Evolutionary conservation across 2,888 invertebrate species (phyloP), one percentile per base, ranked within the genome.

Genomic region (Tortricodes alternella): DNA sequence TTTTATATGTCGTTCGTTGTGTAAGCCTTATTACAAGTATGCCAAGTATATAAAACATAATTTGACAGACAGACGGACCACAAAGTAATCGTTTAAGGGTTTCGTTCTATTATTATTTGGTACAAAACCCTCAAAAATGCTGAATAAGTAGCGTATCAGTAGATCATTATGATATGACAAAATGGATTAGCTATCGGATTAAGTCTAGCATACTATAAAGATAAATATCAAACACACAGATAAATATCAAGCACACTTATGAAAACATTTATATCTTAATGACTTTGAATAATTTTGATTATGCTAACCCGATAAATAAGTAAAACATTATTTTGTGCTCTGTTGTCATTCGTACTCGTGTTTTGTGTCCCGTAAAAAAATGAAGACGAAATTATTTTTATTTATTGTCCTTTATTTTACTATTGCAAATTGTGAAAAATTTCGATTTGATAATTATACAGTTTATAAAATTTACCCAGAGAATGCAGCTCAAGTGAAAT

Each of bases 391-490:
- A 32, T 8, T 37, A 18, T 5, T 44, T 4, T 23, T 18, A 8
- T 1, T 9, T 3, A 7, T 46, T 2, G 7, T 56, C 8, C 7
- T 56, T 1, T 27, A 19, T 39, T n/a, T 51, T 34, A 15, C 32
- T 15, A 13, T 19, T 38, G 46, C 21, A 9, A 62, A 62, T 5
- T 49, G 71, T 62, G 82, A 78, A 62, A 76, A 77, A 29, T 73
- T 82, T 56, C 68, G 83, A 13, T 88, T 77, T 43, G 85, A 87
- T 44, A 85, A 87, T 58, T 83, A 85, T 62, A 73, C 80, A n/a
- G 84, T 94, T 4, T 94, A 92, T 63, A 89, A 92, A 71, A 76
- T 93, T 3, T 71, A 78, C 0, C 93, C 94, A 0, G 74, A 80
- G 58, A 91, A 80, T 62, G 65, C 70, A 1, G 73, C 84, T 1